Conservation (phyloP, 2,113 vertebrate species). For the human region DNA sequence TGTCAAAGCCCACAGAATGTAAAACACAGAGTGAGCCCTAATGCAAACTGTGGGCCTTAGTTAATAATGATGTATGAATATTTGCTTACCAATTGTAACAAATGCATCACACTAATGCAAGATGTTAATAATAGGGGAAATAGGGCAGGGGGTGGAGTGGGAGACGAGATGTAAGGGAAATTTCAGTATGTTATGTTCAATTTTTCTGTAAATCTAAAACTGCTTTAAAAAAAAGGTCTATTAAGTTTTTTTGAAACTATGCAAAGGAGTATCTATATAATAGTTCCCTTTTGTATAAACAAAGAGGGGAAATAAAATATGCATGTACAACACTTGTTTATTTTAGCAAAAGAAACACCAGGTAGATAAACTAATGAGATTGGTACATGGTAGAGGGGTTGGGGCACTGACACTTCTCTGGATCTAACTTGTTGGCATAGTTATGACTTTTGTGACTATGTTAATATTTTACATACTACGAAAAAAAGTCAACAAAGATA, state of each 20-base stretch:
- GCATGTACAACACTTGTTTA: background rate
- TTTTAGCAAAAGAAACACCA: conserved; percentile 27
- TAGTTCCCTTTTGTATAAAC: background rate
- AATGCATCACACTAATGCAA: background rate
- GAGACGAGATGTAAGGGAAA: background rate
- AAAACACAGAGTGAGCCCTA: background rate
- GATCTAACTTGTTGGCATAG: background rate
- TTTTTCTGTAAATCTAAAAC: background rate
- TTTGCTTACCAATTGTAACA: background rate
- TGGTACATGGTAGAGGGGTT: background rate
- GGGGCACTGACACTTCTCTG: background rate
- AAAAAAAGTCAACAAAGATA: background rate
- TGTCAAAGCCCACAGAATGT: background rate
- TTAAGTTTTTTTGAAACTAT: background rate
- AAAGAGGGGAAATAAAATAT: background rate
- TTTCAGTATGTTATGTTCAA: background rate
- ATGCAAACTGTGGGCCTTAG: background rate
- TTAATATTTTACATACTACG: background rate
- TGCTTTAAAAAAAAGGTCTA: background rate
- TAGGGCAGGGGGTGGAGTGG: no score
- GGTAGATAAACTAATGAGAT: background rate
- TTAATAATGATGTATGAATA: background rate
- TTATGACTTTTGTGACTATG: background rate
- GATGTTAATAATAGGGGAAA: background rate
- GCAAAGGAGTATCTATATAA: background rate